Conservation (phyloP, 2,113 vertebrate species). For the Zosterops borbonicus region DNA sequence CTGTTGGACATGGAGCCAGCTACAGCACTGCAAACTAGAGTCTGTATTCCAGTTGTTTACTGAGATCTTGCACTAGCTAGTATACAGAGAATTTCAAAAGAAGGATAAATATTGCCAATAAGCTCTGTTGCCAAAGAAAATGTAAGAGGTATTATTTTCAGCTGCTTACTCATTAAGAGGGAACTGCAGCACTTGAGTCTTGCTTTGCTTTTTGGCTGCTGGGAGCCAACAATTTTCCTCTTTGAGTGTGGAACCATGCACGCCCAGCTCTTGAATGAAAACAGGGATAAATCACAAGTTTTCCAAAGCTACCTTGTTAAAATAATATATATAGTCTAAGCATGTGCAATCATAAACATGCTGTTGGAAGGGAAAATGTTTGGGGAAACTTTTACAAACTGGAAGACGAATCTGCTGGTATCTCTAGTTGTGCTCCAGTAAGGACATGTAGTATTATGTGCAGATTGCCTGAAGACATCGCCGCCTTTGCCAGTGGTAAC, state of each 20-base stretch:
- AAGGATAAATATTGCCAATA: neutral
- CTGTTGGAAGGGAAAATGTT: neutral
- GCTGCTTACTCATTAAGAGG: conserved; percentile 20
- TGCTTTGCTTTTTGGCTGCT: conserved; percentile 3
- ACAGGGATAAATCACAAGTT: neutral
- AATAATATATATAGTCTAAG: neutral
- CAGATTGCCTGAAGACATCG: neutral
- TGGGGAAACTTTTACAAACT: neutral
- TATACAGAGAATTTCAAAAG: neutral
- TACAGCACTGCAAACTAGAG: neutral
- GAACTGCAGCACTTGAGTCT: neutral
- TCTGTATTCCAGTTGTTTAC: neutral
- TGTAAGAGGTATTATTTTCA: conserved; percentile 34
- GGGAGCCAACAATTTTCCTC: neutral
- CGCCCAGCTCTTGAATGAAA: neutral
- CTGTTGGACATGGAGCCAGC: neutral
- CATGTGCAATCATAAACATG: neutral
- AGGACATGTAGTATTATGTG: neutral
- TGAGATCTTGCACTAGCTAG: neutral
- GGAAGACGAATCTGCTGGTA: neutral
- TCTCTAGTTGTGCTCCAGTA: neutral
- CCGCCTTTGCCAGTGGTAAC: neutral
- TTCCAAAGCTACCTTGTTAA: neutral
- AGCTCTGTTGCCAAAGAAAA: neutral
- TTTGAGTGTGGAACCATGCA: neutral